Percentiles rank a stretch among this genome's conserved stretches.
Evolutionary conservation across 2,113 vertebrate genomes (phyloP).

Genomic region (Tympanuchus pallidicinctus): DNA sequence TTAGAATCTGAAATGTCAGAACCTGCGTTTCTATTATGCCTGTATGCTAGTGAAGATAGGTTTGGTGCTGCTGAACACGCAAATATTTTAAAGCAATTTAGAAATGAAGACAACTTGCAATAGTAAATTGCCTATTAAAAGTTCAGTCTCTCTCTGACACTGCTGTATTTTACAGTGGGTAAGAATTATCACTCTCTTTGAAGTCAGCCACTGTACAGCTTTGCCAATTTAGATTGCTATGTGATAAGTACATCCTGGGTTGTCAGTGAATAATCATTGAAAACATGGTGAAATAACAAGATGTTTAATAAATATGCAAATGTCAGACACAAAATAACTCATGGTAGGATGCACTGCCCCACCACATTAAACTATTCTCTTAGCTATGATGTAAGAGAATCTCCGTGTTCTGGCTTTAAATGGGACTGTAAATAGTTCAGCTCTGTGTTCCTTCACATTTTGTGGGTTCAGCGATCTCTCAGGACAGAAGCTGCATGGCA

Average conservation of each 20-base stretch:
- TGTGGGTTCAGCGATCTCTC: neutral
- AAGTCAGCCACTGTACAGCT: neutral
- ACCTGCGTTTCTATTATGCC: neutral
- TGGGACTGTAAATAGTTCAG: neutral
- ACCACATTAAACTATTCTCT: neutral
- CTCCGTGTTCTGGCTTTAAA: fast-evolving
- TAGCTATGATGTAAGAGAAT: neutral
- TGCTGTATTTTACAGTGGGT: neutral
- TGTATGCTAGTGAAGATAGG: neutral
- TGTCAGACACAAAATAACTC: constrained; percentile 39
- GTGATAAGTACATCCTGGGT: neutral
- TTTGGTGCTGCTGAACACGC: constrained; percentile 6
- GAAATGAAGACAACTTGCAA: neutral
- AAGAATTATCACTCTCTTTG: neutral
- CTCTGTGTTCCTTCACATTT: neutral
- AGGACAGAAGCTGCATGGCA: neutral
- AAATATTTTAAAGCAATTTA: constrained; percentile 15
- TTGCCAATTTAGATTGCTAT: neutral
- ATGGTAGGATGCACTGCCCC: neutral
- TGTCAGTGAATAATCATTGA: constrained; percentile 17
- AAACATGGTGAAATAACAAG: constrained; percentile 21
- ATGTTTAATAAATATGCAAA: constrained; percentile 62
- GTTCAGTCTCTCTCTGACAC: neutral
- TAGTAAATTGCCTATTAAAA: neutral
- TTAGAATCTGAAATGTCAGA: neutral